Conservation (phyloP, 2,797 vertebrate genomes). For the Myripristis jacobus region DNA sequence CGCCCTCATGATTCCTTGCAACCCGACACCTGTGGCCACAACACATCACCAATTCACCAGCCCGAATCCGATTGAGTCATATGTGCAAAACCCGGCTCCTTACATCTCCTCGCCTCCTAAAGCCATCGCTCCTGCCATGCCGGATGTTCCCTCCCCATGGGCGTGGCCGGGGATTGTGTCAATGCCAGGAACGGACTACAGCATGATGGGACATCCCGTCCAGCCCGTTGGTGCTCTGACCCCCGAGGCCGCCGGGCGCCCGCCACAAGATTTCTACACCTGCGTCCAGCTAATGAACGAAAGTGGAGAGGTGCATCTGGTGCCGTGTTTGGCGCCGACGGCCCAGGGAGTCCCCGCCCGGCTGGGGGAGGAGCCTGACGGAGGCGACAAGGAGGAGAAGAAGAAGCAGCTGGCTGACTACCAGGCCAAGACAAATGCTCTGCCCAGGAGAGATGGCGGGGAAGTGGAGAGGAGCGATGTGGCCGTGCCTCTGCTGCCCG, state of each 20-base stretch:
- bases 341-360: slow-evolving; percentile 45
- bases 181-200: slow-evolving; percentile 71
- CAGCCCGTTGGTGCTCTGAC: neutral
- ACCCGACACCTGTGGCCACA: neutral
- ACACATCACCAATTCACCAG: neutral
- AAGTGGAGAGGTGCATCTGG: slow-evolving; percentile 78
- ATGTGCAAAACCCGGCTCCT: slow-evolving; percentile 12
- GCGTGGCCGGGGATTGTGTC: slow-evolving; percentile 45
- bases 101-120: slow-evolving; percentile 26
- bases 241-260: neutral
- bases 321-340: slow-evolving; percentile 65
- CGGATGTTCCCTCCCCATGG: neutral
- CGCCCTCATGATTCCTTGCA: neutral
- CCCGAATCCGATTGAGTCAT: neutral
- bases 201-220: slow-evolving; percentile 44
- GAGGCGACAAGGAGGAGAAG: slow-evolving; percentile 32
- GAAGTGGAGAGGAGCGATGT: slow-evolving; percentile 51
- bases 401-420: slow-evolving; percentile 42
- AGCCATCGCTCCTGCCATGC: neutral
- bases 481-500: slow-evolving; percentile 58
- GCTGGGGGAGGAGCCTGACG: neutral
- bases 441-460: neutral
- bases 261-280: slow-evolving; percentile 80
- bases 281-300: slow-evolving; percentile 79
- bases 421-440: slow-evolving; percentile 29